Conservation (phyloP, 2,113 vertebrate genomes). For the Sylvilagus bachmani region DNA sequence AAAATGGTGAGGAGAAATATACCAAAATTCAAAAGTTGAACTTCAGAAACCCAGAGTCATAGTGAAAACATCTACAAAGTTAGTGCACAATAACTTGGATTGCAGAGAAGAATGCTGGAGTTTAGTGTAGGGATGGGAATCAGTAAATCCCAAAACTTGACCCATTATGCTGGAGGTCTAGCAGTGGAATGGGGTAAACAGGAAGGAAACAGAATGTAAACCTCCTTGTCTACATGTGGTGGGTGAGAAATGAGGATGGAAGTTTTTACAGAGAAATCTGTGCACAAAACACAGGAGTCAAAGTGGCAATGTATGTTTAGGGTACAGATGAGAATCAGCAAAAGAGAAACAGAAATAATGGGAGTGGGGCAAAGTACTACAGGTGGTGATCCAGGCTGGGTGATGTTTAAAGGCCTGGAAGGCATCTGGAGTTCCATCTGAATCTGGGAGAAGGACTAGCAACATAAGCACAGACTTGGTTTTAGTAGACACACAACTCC, state of each 20-base stretch:
- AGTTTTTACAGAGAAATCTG: not conserved
- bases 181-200: not conserved
- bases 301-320: not conserved
- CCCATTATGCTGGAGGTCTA: not conserved
- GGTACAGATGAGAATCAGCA: not conserved
- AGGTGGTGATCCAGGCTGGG: not conserved
- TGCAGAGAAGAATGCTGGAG: not conserved
- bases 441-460: not conserved
- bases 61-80: not conserved
- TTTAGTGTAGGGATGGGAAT: not conserved
- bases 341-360: not conserved
- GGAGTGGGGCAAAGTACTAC: not conserved
- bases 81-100: not conserved
- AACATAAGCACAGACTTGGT: not conserved
- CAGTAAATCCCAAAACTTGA: not conserved
- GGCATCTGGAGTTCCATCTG: not conserved
- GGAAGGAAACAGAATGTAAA: not conserved
- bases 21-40: not conserved
- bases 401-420: not conserved
- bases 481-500: conserved; percentile 14
- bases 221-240: not conserved
- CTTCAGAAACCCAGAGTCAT: not conserved
- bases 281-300: not conserved
- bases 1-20: not conserved
- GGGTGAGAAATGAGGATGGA: not conserved